These are phyloP conservation scores for Cranoglanis bouderius DNA, from an alignment of 2,113 vertebrate species.

Conservation along the genomic window DNA sequence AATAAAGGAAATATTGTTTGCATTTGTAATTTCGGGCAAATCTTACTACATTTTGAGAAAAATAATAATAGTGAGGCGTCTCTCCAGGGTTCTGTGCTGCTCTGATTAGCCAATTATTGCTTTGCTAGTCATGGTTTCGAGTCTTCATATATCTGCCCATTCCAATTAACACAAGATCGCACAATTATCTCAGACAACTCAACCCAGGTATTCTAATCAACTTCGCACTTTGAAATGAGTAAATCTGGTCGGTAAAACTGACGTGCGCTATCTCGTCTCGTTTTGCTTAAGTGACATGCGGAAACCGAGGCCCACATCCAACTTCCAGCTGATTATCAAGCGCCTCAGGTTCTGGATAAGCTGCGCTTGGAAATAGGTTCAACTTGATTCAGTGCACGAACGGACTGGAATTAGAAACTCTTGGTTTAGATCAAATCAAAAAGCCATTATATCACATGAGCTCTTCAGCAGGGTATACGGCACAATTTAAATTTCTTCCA, in stretches of 20 bases:
- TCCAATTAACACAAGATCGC: not conserved
- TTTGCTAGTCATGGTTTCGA: not conserved
- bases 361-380: not conserved
- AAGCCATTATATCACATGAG: not conserved
- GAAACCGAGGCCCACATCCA: not conserved
- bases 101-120: not conserved
- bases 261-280: not conserved
- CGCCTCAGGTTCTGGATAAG: not conserved
- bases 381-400: not conserved
- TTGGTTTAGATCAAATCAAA: not conserved
- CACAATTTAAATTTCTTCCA: not conserved
- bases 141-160: constrained; percentile 2
- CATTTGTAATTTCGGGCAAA: not conserved
- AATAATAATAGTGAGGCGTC: not conserved
- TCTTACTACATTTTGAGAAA: not conserved
- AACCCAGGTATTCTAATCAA: not conserved
- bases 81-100: not conserved
- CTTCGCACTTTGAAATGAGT: not conserved
- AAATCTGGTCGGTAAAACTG: not conserved
- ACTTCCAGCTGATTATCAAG: constrained; percentile 12
- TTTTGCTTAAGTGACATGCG: no score
- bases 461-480: not conserved
- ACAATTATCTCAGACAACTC: constrained; percentile 9
- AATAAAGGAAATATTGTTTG: not conserved
- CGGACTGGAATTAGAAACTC: not conserved